Evolutionary conservation across 2,797 vertebrate species (phyloP).

Genomic region (Erpetoichthys calabaricus): DNA sequence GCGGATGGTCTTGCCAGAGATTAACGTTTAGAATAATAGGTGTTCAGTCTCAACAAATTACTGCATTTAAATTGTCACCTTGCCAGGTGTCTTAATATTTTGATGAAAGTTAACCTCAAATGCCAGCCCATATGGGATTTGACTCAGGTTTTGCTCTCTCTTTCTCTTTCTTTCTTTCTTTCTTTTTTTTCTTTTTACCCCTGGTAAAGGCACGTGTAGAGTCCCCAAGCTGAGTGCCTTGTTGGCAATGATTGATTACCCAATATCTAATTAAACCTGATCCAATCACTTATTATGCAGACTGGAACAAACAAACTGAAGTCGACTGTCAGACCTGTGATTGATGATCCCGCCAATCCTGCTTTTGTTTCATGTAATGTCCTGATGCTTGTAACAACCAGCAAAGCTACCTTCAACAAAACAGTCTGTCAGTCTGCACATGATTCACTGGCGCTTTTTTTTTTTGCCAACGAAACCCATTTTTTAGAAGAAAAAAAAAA

Average conservation of each 20-base stretch:
- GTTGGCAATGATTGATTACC: constrained; percentile 99
- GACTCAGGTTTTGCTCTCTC: constrained; percentile 37
- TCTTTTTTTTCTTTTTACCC: constrained; percentile 45
- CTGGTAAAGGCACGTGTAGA: constrained; percentile 48
- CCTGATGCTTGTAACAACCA: constrained; percentile 95
- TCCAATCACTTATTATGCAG: constrained; percentile 99
- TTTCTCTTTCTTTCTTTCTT: constrained; percentile 40
- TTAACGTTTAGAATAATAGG: constrained; percentile 17
- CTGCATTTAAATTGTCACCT: constrained; percentile 7
- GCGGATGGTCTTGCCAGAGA: neutral
- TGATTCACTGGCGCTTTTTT: constrained; percentile 47
- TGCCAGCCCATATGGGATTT: constrained; percentile 39
- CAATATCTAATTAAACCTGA: constrained; percentile 99
- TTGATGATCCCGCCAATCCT: constrained; percentile 92
- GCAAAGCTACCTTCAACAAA: constrained; percentile 82
- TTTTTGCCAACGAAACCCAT: constrained; percentile 18
- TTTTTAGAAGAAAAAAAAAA: constrained; percentile 15
- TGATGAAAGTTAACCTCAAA: constrained; percentile 40
- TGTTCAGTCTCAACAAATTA: constrained; percentile 12
- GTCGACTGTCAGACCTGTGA: constrained; percentile 86
- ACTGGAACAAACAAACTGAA: constrained; percentile 98
- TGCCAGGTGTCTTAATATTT: constrained; percentile 10
- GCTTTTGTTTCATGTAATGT: constrained; percentile 92
- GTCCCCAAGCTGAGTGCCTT: constrained; percentile 78
- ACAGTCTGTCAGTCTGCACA: constrained; percentile 75